Evolutionary conservation across 2,797 vertebrate genomes (phyloP), one percentile per base, ranked within the genome.

Genomic region (Limnodromus scolopaceus): DNA sequence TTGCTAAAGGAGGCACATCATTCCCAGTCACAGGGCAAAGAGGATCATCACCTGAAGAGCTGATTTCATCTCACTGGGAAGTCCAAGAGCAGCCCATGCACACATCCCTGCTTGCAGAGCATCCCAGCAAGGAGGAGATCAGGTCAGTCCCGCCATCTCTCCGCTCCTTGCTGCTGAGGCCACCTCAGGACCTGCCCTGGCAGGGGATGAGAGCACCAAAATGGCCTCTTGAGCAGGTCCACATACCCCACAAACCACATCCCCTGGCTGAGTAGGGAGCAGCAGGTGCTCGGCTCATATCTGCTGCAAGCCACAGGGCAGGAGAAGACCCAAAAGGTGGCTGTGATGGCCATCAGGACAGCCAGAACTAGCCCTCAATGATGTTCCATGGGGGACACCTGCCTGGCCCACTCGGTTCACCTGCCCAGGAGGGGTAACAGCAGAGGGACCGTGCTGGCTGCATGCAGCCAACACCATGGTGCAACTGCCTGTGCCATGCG

Each of bases 311-410:
- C 27, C 36, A 24, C 28, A 32, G 34, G 41, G 49, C 41, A 72
- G 58, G 11, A 71, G 34, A 54, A 49, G 39, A 76, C 18, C 12
- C 11, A 0, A 57, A 65, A 58, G 16, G 30, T 0, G 4, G 30
- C 24, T 28, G 38, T 24, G 68, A 27, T 15, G 17, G 64, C 51
- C 68, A 12, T 23, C 0, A 0, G 28, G 34, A 91, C 63, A 85
- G 54, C 19, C 54, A 79, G 49, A 36, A 20, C 23, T 30, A 49
- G 22, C 16, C 43, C 5, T 5, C 38, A 51, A 1, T 22, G 36
- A 10, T 5, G 20, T n/a, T 25, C 43, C 45, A 8, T 0, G 0
- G 27, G 12, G 23, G 3, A 58, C 0, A 0, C 13, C 27, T 55
- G 61, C 48, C 65, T 9, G 7, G 18, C 3, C 27, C 0, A 0